Conservation (phyloP, 2,797 vertebrate genomes). For the Gymnoscopelus braueri region DNA sequence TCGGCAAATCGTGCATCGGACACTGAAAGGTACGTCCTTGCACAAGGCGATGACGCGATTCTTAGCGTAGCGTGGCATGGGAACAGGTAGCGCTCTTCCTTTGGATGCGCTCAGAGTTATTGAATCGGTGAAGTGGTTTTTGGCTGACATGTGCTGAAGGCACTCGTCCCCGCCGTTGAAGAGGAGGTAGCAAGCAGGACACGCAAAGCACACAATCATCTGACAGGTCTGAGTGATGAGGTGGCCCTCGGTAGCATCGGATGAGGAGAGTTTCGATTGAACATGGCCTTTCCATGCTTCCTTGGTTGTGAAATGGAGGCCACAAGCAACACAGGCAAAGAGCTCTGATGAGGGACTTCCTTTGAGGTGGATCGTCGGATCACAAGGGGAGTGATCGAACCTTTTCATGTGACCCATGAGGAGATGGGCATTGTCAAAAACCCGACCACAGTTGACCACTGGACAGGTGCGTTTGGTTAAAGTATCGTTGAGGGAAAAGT, state of each 20-base stretch:
- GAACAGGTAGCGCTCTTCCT: slow-evolving; percentile 78
- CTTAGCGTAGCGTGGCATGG: slow-evolving; percentile 89
- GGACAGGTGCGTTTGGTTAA: slow-evolving; percentile 86
- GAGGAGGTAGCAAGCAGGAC: slow-evolving; percentile 91
- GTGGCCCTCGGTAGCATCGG: slow-evolving; percentile 80
- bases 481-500: slow-evolving; percentile 29
- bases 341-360: slow-evolving; percentile 79
- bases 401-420: slow-evolving; percentile 95
- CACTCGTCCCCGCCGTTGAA: slow-evolving; percentile 90
- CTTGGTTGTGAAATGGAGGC: slow-evolving; percentile 79
- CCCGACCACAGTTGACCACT: slow-evolving; percentile 89
- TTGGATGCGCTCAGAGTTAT: slow-evolving; percentile 70
- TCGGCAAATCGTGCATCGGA: slow-evolving; percentile 88
- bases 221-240: slow-evolving; percentile 82
- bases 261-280: slow-evolving; percentile 82
- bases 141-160: slow-evolving; percentile 90
- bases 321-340: slow-evolving; percentile 89
- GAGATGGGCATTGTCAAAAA: slow-evolving; percentile 89
- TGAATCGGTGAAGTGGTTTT: slow-evolving; percentile 85
- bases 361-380: slow-evolving; percentile 89
- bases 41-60: slow-evolving; percentile 90
- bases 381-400: slow-evolving; percentile 98
- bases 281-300: slow-evolving; percentile 86
- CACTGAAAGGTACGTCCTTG: slow-evolving; percentile 87
- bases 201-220: slow-evolving; percentile 91